Evolutionary conservation across 2,113 vertebrate genomes (phyloP).

Genomic region (Leucosticte australis): DNA sequence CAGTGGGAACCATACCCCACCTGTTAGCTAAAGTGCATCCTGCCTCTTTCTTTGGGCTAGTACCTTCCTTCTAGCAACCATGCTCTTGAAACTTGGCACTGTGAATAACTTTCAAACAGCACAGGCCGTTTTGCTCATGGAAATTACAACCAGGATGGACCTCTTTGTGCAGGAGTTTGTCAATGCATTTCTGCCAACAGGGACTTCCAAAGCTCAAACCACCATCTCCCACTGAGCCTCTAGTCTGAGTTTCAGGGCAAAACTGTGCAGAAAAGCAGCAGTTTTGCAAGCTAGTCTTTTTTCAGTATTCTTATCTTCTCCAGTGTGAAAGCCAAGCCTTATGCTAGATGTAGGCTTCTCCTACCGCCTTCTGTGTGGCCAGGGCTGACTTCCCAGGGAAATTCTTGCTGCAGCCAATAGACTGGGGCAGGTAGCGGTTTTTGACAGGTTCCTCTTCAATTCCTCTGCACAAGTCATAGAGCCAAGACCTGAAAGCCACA

Average conservation of each 20-base stretch:
- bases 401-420: conserved; percentile 95
- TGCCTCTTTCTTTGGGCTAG: neutral
- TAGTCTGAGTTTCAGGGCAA: neutral
- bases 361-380: conserved; percentile 84
- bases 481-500: conserved; percentile 83
- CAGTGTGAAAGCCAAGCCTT: neutral
- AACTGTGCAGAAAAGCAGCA: neutral
- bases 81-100: neutral
- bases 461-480: conserved; percentile 91
- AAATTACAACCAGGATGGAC: neutral
- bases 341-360: neutral
- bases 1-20: neutral
- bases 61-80: neutral
- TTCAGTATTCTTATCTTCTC: neutral
- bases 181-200: neutral
- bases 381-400: conserved; percentile 88
- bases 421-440: conserved; percentile 89
- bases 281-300: neutral
- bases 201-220: neutral
- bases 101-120: neutral
- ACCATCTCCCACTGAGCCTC: neutral
- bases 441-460: conserved; percentile 94
- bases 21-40: neutral
- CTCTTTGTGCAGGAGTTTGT: neutral
- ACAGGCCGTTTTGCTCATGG: neutral